Conservation (phyloP, 2,888 invertebrate genomes). For the Archips crataeganus region DNA sequence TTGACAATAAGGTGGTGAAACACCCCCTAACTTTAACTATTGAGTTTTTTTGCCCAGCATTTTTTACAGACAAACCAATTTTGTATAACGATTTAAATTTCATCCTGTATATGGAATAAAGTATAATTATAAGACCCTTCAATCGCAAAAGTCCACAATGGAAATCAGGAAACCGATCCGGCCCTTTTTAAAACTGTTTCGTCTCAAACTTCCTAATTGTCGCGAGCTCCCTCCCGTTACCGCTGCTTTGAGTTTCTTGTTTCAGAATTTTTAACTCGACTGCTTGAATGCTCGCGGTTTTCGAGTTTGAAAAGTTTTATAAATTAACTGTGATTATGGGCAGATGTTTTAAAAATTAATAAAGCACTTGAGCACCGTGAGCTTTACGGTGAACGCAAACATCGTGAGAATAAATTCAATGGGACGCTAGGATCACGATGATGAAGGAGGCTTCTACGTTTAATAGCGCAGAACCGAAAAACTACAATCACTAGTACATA, state of each 20-base stretch:
- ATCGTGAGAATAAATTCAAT: no score
- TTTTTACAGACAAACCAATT: no score
- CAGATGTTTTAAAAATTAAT: background rate
- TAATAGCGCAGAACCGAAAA: no score
- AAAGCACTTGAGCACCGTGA: background rate
- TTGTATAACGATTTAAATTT: no score
- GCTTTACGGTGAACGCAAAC: no score
- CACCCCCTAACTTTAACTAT: no score
- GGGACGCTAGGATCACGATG: no score
- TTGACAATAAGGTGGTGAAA: no score
- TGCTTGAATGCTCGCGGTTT: background rate
- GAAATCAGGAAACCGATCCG: background rate
- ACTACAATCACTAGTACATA: no score
- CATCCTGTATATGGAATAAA: no score
- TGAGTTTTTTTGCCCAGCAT: no score
- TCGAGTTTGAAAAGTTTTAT: background rate
- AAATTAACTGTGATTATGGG: background rate
- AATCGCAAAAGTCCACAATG: background rate
- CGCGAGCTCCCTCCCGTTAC: background rate
- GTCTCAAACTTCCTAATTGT: background rate
- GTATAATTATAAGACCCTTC: background rate
- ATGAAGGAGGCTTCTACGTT: no score
- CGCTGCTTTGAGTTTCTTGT: background rate
- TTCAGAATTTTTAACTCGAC: constrained; percentile 2
- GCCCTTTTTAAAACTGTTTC: background rate